These are phyloP conservation scores for Melanerpes aurifrons DNA, from an alignment of 2,113 vertebrate species.

Conservation along the genomic window DNA sequence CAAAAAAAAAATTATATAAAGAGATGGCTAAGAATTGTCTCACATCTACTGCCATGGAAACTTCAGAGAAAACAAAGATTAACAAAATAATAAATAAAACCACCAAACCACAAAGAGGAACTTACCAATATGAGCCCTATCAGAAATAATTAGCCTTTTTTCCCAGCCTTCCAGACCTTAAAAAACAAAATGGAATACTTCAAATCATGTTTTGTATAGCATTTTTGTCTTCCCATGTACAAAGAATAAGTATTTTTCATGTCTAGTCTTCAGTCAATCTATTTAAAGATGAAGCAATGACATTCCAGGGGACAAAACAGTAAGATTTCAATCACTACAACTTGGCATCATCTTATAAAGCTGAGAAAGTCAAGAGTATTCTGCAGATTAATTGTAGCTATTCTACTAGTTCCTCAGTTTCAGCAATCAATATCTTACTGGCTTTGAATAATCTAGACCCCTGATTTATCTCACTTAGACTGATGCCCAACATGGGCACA, in stretches of 20 bases:
- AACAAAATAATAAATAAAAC: not conserved
- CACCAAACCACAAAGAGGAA: not conserved
- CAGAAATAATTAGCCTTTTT: constrained; percentile 94
- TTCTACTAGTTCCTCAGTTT: not conserved
- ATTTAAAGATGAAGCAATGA: not conserved
- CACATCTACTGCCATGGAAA: not conserved
- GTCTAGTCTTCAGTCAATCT: not conserved
- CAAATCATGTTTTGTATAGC: not conserved
- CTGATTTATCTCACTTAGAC: not conserved
- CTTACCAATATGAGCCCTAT: constrained; percentile 97
- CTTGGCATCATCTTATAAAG: not conserved
- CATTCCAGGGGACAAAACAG: not conserved
- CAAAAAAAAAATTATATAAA: not conserved
- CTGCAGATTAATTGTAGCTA: not conserved
- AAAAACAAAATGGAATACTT: constrained; percentile 27
- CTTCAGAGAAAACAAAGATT: constrained; percentile 55
- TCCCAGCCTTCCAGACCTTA: constrained; percentile 95
- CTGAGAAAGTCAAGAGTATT: not conserved
- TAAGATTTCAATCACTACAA: not conserved
- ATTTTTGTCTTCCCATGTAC: not conserved
- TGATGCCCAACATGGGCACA: not conserved
- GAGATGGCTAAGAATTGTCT: not conserved
- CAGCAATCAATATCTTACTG: not conserved
- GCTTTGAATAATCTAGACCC: not conserved
- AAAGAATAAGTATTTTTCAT: not conserved